Percentiles rank a stretch among this genome's conserved stretches.
These are phyloP conservation scores for Trachops cirrhosus DNA, from an alignment of 2,797 vertebrate genomes.

Conservation along the genomic window DNA sequence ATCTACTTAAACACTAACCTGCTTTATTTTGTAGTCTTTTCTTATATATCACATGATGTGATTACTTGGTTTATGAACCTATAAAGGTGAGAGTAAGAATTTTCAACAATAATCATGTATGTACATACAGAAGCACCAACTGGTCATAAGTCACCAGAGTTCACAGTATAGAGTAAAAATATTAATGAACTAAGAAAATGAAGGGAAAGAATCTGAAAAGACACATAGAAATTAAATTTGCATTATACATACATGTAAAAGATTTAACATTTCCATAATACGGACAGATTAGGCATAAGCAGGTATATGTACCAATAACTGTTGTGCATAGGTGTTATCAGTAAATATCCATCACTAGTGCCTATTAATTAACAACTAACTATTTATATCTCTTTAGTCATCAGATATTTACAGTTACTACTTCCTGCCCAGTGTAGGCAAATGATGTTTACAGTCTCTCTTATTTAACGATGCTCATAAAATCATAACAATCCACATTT, in stretches of 20 bases:
- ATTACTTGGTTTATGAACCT: not conserved
- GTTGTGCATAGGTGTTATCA: not conserved
- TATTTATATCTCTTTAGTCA: not conserved
- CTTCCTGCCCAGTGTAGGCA: not conserved
- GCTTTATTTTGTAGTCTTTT: not conserved
- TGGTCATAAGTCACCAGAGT: not conserved
- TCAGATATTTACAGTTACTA: not conserved
- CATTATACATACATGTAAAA: not conserved
- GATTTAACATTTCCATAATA: not conserved
- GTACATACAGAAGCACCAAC: not conserved
- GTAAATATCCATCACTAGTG: not conserved
- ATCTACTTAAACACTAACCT: not conserved
- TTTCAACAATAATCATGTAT: not conserved
- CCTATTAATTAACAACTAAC: not conserved
- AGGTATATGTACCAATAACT: not conserved
- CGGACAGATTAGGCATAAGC: not conserved
- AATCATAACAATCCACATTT: not conserved
- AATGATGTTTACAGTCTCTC: not conserved
- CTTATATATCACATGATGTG: not conserved
- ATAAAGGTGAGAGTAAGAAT: not conserved
- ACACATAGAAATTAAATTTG: not conserved
- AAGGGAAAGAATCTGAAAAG: not conserved
- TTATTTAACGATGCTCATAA: not conserved
- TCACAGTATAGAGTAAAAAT: not conserved
- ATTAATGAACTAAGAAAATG: not conserved